Percentiles rank a stretch among this genome's conserved stretches.
Conservation (phyloP, 2,113 vertebrate species). For the Phaethornis superciliosus region DNA sequence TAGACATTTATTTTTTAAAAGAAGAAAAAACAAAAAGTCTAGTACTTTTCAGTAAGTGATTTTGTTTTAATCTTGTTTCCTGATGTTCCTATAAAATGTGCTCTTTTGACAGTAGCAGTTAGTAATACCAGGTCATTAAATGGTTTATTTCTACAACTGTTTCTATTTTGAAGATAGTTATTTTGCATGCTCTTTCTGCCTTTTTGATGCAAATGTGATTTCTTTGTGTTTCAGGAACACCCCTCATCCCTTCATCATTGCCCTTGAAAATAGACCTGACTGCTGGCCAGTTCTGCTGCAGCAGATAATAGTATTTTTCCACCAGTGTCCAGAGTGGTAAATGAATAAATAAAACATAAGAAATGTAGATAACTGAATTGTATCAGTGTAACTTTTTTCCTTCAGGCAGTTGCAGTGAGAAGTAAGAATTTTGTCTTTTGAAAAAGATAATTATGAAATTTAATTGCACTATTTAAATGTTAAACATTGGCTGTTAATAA, state of each 20-base stretch:
- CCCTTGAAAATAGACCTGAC: slow-evolving; percentile 89
- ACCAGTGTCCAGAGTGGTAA: slow-evolving; percentile 85
- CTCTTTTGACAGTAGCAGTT: neutral
- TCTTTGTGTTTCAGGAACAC: slow-evolving; percentile 78
- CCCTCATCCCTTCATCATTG: slow-evolving; percentile 90
- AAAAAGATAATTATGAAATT: neutral
- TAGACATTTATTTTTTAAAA: neutral
- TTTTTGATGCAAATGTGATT: neutral
- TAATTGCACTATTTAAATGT: neutral
- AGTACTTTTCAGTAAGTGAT: neutral
- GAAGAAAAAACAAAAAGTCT: neutral
- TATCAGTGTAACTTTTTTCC: neutral
- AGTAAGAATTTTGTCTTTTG: neutral
- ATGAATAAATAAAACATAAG: neutral
- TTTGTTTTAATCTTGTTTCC: neutral
- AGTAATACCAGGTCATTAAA: neutral
- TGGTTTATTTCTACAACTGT: neutral
- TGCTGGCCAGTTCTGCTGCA: slow-evolving; percentile 89
- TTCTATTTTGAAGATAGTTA: neutral
- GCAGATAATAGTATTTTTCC: slow-evolving; percentile 83
- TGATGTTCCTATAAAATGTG: neutral
- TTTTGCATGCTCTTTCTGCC: neutral
- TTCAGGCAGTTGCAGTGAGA: neutral
- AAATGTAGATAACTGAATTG: neutral
- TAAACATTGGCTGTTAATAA: neutral